Base-by-base conservation (phyloP, 2,113 vertebrate genomes). In the Lophochroa leadbeateri region DNA sequence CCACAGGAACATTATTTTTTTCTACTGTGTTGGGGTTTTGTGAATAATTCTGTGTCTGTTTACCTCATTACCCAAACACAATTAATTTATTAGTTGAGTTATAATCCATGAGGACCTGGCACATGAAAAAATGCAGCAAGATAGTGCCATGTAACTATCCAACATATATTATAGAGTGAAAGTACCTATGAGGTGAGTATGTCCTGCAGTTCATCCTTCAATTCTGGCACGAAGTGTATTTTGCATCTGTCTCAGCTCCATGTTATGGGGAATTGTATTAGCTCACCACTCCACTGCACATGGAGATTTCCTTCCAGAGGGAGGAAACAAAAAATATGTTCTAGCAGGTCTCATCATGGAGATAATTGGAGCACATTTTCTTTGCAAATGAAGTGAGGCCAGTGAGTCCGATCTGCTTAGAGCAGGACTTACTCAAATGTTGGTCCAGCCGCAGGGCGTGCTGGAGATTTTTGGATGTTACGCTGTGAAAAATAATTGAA, bases 331-430 rank as follows among this genome's bases (percentile, higher is more conserved):
- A 89, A 72, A 57, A 41, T 57, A 52, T 53, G 44, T 90, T 95
- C 58, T 86, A 88, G 50, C 37, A 58, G 43, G 55, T 77, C 23
- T 86, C 53, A 88, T 86, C 88, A 58, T 47, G 53, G n/a, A 83
- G 46, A 78, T 78, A 83, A 94, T n/a, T 86, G 37, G 21, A 83
- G 39, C 67, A 58, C 86, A 94, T 77, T 92, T 89, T 84, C 61
- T 82, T 88, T 74, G 41, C 58, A 94, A 93, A 92, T 63, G 31
- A 90, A 90, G 83, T 82, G 25, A 96, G 75, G 71, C 70, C 87
- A 74, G n/a, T 64, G 29, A 89, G 79, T 80, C 47, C 53, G 86
- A 53, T 75, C 25, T 86, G 82, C 78, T 82, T 91, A 70, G 21
- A 89, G 87, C n/a, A 91, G 50, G 49, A 77, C 46, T 50, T 74